Evolutionary conservation across 1,140 invertebrate genomes (phyloP), one percentile per base, ranked within the genome.

Genomic region (Colletes gigas): DNA sequence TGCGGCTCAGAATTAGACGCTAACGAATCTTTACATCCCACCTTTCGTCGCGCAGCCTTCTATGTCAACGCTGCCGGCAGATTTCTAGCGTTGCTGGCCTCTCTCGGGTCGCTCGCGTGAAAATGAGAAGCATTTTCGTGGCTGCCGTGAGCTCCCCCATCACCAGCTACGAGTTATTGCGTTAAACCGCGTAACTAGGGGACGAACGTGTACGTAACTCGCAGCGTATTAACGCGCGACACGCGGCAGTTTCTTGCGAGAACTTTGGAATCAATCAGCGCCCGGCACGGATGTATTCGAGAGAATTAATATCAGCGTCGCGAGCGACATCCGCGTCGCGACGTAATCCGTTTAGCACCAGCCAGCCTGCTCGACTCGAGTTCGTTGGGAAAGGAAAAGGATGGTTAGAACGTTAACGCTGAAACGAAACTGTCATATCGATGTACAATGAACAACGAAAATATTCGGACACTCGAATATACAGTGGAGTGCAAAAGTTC

Each of bases 271-370:
- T 86, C 84, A 86, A 86, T 86, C 84, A 86, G 84, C 83, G 83
- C 84, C 83, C 83, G 79, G 83, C 74, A 54, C 84, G 84, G 84
- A 86, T 86, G 84, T 80, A 86, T 86, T 86, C 84, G 84, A 86
- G 84, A 86, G 84, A 86, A 86, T 86, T 86, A 86, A 86, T 86
- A 86, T 86, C 84, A 86, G 80, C 83, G 83, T 86, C 79, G 84
- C 75, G 76, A 59, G 75, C 83, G 83, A 86, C 84, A 86, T 86
- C 80, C 84, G 84, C 77, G 79, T 71, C 78, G 80, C 83, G 83
- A 41, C 79, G 59, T 85, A 85, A 85, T 85, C 83, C 83, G 84
- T 66, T 85, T 85, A 85, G 62, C 70, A 80, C 41, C 77, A 21
- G 62, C 67, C 80, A 78, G 73, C 78, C 59, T 62, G 74, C 70